These are phyloP conservation scores for Python bivittatus DNA, from an alignment of 2,113 vertebrate species.

Conservation along the genomic window DNA sequence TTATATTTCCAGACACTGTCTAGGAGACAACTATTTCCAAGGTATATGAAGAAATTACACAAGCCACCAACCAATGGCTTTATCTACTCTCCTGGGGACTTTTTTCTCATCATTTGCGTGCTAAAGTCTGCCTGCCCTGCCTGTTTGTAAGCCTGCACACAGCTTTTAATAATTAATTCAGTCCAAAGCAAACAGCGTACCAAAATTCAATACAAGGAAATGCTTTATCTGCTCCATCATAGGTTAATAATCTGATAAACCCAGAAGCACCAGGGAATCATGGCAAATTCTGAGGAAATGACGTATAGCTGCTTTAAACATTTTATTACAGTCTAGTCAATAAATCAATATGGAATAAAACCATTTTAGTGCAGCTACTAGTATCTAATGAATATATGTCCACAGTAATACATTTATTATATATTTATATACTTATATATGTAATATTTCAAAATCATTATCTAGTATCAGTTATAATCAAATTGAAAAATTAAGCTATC, in stretches of 20 bases:
- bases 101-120: slow-evolving; percentile 53
- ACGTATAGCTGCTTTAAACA: slow-evolving; percentile 48
- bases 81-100: slow-evolving; percentile 50
- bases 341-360: slow-evolving; percentile 24
- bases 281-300: slow-evolving; percentile 66
- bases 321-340: slow-evolving; percentile 61
- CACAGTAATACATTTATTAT: too few species aligned
- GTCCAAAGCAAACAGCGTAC: slow-evolving; percentile 77
- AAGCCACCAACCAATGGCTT: slow-evolving; percentile 53
- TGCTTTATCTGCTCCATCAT: slow-evolving; percentile 77
- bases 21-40: slow-evolving; percentile 23
- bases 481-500: neutral
- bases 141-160: slow-evolving; percentile 80
- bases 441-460: neutral
- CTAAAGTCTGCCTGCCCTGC: slow-evolving; percentile 74
- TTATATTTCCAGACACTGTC: slow-evolving; percentile 5
- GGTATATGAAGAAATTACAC: slow-evolving; percentile 20
- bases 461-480: neutral
- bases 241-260: slow-evolving; percentile 76
- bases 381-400: neutral
- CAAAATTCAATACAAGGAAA: slow-evolving; percentile 84
- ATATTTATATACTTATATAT: neutral
- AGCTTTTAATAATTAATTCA: slow-evolving; percentile 88
- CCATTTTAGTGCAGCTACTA: neutral
- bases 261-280: slow-evolving; percentile 64